Conservation (phyloP, 2,888 invertebrate genomes). For the Abrostola tripartita region DNA sequence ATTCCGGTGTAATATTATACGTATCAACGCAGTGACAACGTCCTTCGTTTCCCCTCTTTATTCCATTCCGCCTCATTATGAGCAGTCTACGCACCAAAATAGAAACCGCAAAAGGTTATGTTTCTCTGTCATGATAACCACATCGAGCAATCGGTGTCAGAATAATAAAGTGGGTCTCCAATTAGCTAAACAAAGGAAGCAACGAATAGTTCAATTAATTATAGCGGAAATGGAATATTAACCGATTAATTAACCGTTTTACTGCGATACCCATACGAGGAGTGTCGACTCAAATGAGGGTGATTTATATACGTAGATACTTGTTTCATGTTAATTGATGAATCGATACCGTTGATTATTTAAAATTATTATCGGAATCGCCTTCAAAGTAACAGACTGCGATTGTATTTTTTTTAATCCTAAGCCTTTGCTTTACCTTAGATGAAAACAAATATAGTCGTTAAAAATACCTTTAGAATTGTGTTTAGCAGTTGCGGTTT, state of each 20-base stretch:
- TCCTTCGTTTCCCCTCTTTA: conserved; percentile 39
- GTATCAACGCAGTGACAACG: conserved; percentile 24
- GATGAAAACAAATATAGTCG: too few species aligned
- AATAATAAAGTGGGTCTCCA: conserved; percentile 45
- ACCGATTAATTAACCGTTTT: conserved; percentile 19
- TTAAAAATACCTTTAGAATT: too few species aligned
- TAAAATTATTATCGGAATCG: background rate
- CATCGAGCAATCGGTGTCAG: conserved; percentile 45
- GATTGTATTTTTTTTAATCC: too few species aligned
- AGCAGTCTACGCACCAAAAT: conserved; percentile 37
- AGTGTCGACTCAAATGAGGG: conserved; percentile 31
- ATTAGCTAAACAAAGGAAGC: conserved; percentile 49
- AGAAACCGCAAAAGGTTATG: conserved; percentile 55
- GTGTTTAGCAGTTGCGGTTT: too few species aligned
- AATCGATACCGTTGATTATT: background rate
- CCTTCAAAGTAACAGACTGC: too few species aligned
- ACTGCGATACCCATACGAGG: conserved; percentile 1
- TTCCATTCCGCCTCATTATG: conserved; percentile 47
- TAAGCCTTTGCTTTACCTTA: too few species aligned
- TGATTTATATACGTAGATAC: conserved; percentile 1
- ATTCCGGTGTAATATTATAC: background rate
- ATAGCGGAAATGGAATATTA: conserved; percentile 28
- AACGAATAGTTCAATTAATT: conserved; percentile 39
- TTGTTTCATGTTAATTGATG: background rate
- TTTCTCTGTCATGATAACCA: conserved; percentile 48